A percentile compares a stretch with the other conserved stretches of the same genome.
Conservation (phyloP, 2,888 invertebrate genomes). For the Tethea ocularis region DNA sequence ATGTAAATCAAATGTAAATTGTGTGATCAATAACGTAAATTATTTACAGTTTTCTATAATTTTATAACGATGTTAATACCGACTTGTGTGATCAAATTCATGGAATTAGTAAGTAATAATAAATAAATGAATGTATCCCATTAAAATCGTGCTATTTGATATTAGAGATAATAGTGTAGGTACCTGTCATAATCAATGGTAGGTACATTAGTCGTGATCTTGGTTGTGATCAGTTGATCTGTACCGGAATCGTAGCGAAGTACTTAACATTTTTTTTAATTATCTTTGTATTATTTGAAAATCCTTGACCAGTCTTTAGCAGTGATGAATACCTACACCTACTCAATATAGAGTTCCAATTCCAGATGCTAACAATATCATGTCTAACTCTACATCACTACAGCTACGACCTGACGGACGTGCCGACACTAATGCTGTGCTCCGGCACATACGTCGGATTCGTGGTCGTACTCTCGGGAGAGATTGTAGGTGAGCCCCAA, state of each 20-base stretch:
- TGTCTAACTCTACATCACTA: slow-evolving; percentile 71
- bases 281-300: too few species aligned
- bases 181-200: too few species aligned
- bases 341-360: slow-evolving; percentile 13
- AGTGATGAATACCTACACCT: neutral
- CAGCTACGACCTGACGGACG: slow-evolving; percentile 74
- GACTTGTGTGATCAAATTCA: slow-evolving; percentile 73
- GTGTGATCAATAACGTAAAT: slow-evolving; percentile 33
- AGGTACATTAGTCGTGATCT: too few species aligned
- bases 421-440: slow-evolving; percentile 73
- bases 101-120: slow-evolving; percentile 66
- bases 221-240: too few species aligned
- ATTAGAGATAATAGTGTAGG: too few species aligned
- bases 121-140: too few species aligned
- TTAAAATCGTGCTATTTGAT: too few species aligned
- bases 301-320: too few species aligned
- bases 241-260: too few species aligned
- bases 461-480: slow-evolving; percentile 72
- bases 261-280: too few species aligned
- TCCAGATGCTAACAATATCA: slow-evolving; percentile 65
- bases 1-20: slow-evolving; percentile 33
- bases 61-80: slow-evolving; percentile 70
- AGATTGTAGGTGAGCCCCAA: slow-evolving; percentile 64
- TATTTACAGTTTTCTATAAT: slow-evolving; percentile 35
- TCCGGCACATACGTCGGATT: slow-evolving; percentile 75